Evolutionary conservation across 53 echinoderm and acorn worm genomes (phyloP).

Genomic region (Astropecten irregularis): DNA sequence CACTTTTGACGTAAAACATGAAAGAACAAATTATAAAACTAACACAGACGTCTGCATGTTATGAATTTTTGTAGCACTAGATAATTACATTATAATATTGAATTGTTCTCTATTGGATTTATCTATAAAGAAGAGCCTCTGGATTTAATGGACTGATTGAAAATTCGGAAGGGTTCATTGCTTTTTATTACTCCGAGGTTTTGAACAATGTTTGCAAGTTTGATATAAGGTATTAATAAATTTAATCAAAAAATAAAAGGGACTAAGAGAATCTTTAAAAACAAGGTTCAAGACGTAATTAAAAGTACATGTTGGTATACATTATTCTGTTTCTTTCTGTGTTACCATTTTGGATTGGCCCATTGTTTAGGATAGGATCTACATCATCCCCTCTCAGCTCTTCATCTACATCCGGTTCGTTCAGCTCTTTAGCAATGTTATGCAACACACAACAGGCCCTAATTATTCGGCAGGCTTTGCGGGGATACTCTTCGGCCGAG

Average conservation of each 20-base stretch:
- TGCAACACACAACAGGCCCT: slow-evolving; percentile 7
- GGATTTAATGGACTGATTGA: not conserved
- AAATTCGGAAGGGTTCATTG: not conserved
- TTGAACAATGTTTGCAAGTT: not conserved
- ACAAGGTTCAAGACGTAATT: too few relatives aligned
- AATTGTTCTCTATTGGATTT: not conserved
- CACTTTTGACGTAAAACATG: not conserved
- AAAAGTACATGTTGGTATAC: slow-evolving; percentile 12
- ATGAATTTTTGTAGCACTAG: not conserved
- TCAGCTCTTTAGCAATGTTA: not conserved
- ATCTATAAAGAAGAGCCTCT: not conserved
- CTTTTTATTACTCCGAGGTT: not conserved
- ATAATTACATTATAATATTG: not conserved
- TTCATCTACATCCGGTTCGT: slow-evolving; percentile 7
- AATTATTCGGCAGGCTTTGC: slow-evolving; percentile 9
- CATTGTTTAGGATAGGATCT: not conserved
- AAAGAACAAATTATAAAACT: too few relatives aligned
- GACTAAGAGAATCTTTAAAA: too few relatives aligned
- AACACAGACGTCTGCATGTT: not conserved
- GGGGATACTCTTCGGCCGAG: slow-evolving; percentile 14
- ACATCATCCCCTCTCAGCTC: not conserved
- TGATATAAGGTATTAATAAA: not conserved
- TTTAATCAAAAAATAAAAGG: too few relatives aligned
- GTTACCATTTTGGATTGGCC: not conserved
- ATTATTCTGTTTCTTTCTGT: not conserved